A percentile compares a stretch with the other conserved stretches of the same genome.
Conservation (phyloP, 1,140 invertebrate genomes). For the Drosophila setifemur region DNA sequence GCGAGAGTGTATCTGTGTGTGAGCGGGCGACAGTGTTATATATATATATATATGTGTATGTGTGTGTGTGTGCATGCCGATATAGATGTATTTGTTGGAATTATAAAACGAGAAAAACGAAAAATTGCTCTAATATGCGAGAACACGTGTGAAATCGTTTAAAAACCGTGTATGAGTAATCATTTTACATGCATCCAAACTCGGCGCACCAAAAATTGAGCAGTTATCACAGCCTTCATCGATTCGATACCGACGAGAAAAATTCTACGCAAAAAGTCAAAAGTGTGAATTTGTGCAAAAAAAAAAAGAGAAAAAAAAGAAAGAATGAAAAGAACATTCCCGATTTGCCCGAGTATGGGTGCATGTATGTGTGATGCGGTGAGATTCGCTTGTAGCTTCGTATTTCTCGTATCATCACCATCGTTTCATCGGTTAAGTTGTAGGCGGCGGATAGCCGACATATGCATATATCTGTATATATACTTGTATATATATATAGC, state of each 20-base stretch:
- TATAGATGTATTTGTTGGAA: slow-evolving; percentile 26
- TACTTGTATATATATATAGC: slow-evolving; percentile 30
- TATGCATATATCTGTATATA: slow-evolving; percentile 28
- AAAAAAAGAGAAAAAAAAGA: slow-evolving; percentile 36
- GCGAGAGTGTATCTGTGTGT: slow-evolving; percentile 44
- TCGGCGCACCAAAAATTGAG: slow-evolving; percentile 7
- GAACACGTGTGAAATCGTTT: slow-evolving; percentile 46
- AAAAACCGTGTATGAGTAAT: slow-evolving; percentile 22
- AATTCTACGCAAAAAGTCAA: slow-evolving; percentile 75
- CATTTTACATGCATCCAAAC: slow-evolving; percentile 37
- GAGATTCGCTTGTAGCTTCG: slow-evolving; percentile 71
- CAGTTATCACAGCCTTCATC: slow-evolving; percentile 22
- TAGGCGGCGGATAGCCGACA: slow-evolving; percentile 72
- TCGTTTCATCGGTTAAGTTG: slow-evolving; percentile 67
- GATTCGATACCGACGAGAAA: slow-evolving; percentile 47
- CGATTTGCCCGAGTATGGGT: slow-evolving; percentile 31
- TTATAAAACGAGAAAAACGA: slow-evolving; percentile 46
- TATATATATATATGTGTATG: slow-evolving; percentile 35
- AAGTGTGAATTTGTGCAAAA: slow-evolving; percentile 78
- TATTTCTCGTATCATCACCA: slow-evolving; percentile 45
- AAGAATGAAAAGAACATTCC: slow-evolving; percentile 27
- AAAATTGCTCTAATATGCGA: slow-evolving; percentile 29
- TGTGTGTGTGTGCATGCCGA: slow-evolving; percentile 8
- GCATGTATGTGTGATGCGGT: slow-evolving; percentile 53
- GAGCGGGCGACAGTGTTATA: slow-evolving; percentile 9